Percentiles rank a stretch among this genome's conserved stretches.
Evolutionary conservation across 2,797 vertebrate species (phyloP).

Genomic region (Monodelphis domestica): DNA sequence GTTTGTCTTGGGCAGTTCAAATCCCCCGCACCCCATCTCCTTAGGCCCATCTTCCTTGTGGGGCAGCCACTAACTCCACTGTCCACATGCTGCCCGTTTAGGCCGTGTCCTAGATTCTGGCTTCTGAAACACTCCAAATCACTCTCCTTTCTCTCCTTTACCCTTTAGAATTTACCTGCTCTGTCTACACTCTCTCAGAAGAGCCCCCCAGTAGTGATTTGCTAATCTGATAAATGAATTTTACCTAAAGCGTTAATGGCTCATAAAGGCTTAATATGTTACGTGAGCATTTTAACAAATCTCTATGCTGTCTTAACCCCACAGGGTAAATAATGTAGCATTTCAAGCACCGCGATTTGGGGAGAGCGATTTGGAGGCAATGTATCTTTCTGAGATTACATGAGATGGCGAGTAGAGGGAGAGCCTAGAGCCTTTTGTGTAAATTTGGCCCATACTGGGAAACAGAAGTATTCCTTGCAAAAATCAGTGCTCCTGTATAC

Average conservation of each 20-base stretch:
- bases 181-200: background rate
- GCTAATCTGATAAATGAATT: background rate
- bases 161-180: background rate
- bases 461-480: background rate
- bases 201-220: background rate
- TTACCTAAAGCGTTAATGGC: background rate
- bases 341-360: background rate
- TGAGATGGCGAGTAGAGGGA: background rate
- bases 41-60: background rate
- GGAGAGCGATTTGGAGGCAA: background rate
- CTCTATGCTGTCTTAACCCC: background rate
- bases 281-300: background rate
- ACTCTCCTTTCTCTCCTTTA: background rate
- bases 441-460: background rate
- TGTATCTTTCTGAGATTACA: background rate
- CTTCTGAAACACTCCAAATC: background rate
- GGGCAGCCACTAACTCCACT: background rate
- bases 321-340: background rate
- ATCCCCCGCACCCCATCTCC: accelerated
- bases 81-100: background rate
- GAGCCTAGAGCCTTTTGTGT: background rate
- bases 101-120: background rate
- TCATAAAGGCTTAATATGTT: background rate
- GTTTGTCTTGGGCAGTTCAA: background rate
- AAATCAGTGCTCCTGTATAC: background rate